phyloP scores from a whole-genome alignment of 2,797 vertebrate species.

The Pseudotriccus pelzelni region DNA sequence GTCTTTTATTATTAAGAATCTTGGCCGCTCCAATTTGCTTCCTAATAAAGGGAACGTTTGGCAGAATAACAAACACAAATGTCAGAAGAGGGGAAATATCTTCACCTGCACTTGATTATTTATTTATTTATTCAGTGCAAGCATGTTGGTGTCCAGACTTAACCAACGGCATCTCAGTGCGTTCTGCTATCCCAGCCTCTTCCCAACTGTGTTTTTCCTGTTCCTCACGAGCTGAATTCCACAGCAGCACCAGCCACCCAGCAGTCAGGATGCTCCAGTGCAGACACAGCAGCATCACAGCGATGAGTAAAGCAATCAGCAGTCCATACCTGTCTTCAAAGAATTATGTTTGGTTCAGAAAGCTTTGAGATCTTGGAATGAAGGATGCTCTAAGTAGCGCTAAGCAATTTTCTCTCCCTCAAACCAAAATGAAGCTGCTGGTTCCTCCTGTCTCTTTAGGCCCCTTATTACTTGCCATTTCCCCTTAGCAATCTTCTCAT shows the following conservation, averaged over 20 bases:
- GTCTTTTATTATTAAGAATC: not conserved
- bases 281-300: not conserved
- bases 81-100: not conserved
- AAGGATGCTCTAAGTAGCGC: constrained; percentile 48
- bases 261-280: not conserved
- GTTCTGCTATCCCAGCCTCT: not conserved
- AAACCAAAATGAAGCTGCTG: constrained; percentile 42
- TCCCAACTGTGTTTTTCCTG: not conserved
- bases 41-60: not conserved
- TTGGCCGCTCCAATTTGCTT: not conserved
- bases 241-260: not conserved
- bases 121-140: not conserved
- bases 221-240: rapidly evolving
- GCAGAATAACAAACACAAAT: not conserved
- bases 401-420: constrained; percentile 61
- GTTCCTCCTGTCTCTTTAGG: constrained; percentile 61
- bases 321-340: constrained; percentile 38
- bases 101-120: not conserved
- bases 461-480: constrained; percentile 59
- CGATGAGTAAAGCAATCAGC: constrained; percentile 27
- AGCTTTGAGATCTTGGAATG: constrained; percentile 53
- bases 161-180: not conserved
- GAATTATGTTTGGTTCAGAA: constrained; percentile 62
- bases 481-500: constrained; percentile 45
- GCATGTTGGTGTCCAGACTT: not conserved